Evolutionary conservation across 2,797 vertebrate genomes (phyloP).

Genomic region (Onychomys torridus): DNA sequence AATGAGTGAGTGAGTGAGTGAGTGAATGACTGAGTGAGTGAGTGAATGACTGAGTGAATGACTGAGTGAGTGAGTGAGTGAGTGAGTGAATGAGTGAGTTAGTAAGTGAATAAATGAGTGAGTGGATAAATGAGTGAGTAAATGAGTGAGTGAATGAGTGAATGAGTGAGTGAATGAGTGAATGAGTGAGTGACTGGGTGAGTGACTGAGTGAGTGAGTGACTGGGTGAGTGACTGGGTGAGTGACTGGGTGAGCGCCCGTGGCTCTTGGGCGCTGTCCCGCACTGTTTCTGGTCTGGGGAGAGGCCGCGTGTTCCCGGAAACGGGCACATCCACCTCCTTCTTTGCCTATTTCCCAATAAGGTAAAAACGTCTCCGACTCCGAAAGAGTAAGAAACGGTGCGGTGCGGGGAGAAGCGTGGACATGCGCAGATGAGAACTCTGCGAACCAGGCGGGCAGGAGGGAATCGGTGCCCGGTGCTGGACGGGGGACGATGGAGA

Average conservation of each 20-base stretch:
- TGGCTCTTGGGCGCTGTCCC: background rate
- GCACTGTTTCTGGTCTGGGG: background rate
- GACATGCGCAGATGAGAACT: background rate
- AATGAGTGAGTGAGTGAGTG: accelerated
- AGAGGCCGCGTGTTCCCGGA: background rate
- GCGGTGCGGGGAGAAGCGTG: background rate
- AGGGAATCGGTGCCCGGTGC: background rate
- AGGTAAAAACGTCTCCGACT: background rate
- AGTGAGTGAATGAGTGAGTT: accelerated
- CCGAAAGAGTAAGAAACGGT: background rate
- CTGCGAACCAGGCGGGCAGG: background rate
- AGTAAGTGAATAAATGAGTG: too few species aligned
- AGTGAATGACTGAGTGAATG: accelerated
- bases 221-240: accelerated
- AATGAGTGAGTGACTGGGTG: too few species aligned
- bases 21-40: accelerated
- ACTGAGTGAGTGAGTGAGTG: accelerated
- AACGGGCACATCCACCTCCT: too few species aligned
- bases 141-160: background rate
- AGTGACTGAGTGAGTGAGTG: accelerated
- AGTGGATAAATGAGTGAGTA: too few species aligned
- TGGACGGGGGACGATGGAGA: background rate
- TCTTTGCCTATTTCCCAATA: background rate
- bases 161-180: accelerated
- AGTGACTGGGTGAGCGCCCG: background rate